Percentiles rank a stretch among this genome's conserved stretches.
Conservation (phyloP, 2,888 invertebrate species). For the Chloroclystis v-ata region DNA sequence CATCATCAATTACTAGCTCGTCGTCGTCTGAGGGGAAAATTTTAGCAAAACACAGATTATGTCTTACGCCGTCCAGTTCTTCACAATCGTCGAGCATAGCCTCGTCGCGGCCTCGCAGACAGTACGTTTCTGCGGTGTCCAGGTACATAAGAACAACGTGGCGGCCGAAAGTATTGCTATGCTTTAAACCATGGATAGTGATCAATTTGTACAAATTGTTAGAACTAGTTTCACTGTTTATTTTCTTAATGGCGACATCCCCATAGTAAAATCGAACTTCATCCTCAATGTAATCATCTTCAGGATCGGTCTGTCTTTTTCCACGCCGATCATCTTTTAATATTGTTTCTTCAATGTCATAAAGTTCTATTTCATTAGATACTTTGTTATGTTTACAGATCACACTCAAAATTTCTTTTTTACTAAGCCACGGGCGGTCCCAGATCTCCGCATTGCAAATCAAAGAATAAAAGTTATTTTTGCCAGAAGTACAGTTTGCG, state of each 20-base stretch:
- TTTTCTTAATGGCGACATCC: slow-evolving; percentile 45
- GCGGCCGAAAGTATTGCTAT: slow-evolving; percentile 45
- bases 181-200: slow-evolving; percentile 47
- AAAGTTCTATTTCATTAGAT: slow-evolving; percentile 7
- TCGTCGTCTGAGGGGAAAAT: slow-evolving; percentile 58
- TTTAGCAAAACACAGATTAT: slow-evolving; percentile 53
- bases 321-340: slow-evolving; percentile 26
- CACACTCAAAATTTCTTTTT: slow-evolving; percentile 47
- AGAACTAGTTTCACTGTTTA: slow-evolving; percentile 43
- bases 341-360: slow-evolving; percentile 10
- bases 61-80: slow-evolving; percentile 51
- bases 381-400: slow-evolving; percentile 37
- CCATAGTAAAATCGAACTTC: slow-evolving; percentile 54
- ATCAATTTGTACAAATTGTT: slow-evolving; percentile 56
- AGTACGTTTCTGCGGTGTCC: slow-evolving; percentile 56
- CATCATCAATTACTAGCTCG: slow-evolving; percentile 45
- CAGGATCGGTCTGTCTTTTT: slow-evolving; percentile 37
- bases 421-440: slow-evolving; percentile 73
- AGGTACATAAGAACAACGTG: slow-evolving; percentile 53
- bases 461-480: slow-evolving; percentile 26
- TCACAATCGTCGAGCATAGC: slow-evolving; percentile 46
- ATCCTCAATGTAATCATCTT: slow-evolving; percentile 54
- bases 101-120: slow-evolving; percentile 43
- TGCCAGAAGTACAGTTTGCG: slow-evolving; percentile 29
- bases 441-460: slow-evolving; percentile 71